Evolutionary conservation across 2,113 vertebrate species (phyloP).

Genomic region (Ranitomeya variabilis): DNA sequence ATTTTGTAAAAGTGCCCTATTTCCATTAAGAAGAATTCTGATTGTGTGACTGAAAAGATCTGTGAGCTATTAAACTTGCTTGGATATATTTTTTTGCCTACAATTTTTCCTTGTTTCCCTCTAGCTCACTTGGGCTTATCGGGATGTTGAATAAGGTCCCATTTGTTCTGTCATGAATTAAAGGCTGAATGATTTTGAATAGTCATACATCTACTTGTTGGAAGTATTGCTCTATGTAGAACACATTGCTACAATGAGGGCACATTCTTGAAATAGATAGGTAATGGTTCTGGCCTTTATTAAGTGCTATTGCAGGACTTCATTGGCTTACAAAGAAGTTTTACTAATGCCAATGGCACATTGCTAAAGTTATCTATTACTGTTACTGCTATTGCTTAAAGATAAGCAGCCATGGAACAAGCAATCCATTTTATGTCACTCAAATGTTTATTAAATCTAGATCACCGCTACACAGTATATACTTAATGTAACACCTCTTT

Average conservation of each 20-base stretch:
- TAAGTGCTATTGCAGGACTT: constrained; percentile 64
- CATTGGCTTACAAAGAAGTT: constrained; percentile 63
- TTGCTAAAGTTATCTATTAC: neutral
- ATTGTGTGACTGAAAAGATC: constrained; percentile 19
- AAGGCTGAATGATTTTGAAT: constrained; percentile 35
- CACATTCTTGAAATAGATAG: constrained; percentile 71
- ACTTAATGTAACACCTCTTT: too few relatives aligned
- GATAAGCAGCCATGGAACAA: neutral
- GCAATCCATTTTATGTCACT: neutral
- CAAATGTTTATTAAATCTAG: neutral
- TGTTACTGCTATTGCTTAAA: neutral
- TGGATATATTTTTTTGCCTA: constrained; percentile 3
- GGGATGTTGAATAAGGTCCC: neutral
- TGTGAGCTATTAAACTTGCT: constrained; percentile 42
- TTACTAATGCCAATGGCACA: constrained; percentile 70
- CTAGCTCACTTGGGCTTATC: neutral
- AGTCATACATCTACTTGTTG: constrained; percentile 8
- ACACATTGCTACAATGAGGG: constrained; percentile 61
- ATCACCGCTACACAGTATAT: too few relatives aligned
- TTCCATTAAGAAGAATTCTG: constrained; percentile 45
- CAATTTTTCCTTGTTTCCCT: neutral
- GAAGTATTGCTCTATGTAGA: constrained; percentile 48
- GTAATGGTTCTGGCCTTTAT: constrained; percentile 69
- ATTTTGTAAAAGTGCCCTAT: constrained; percentile 51
- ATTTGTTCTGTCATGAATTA: constrained; percentile 12